phyloP scores from a whole-genome alignment of 2,113 vertebrate species.

The Reinhardtius hippoglossoides region DNA sequence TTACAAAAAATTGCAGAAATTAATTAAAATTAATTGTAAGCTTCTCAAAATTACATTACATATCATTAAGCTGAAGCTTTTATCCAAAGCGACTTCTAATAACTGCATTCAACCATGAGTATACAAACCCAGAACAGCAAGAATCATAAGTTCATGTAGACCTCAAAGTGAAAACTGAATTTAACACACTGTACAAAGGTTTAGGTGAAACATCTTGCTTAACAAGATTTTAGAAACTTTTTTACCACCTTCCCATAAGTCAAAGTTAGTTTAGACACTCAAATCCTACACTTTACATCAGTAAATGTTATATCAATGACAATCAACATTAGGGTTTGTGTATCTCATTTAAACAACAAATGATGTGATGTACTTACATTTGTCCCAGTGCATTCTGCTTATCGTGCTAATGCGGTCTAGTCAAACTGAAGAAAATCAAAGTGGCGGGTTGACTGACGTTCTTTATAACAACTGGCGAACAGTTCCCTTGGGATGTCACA shows the following conservation, averaged over 20 bases:
- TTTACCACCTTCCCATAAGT: not conserved
- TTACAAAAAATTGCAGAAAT: no score
- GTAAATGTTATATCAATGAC: not conserved
- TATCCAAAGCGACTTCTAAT: no score
- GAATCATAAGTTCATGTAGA: no score
- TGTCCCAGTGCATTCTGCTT: constrained; percentile 81
- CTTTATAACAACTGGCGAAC: constrained; percentile 72
- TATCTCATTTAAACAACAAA: not conserved
- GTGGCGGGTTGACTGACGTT: constrained; percentile 45
- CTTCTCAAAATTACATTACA: no score
- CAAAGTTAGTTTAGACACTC: not conserved
- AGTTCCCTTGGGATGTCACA: constrained; percentile 73
- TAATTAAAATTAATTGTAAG: no score
- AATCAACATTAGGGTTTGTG: not conserved
- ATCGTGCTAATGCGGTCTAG: constrained; percentile 19
- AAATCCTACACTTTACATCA: not conserved
- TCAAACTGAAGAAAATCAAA: constrained; percentile 54
- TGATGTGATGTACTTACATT: constrained; percentile 80
- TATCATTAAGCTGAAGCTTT: no score
- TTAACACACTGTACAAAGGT: not conserved
- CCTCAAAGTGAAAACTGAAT: not conserved
- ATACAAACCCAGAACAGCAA: no score
- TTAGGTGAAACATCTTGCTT: not conserved
- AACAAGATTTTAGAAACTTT: not conserved
- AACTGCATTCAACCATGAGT: no score